These are phyloP conservation scores for Argyra leucocephala DNA, from an alignment of 2,888 invertebrate species.

Conservation along the genomic window DNA sequence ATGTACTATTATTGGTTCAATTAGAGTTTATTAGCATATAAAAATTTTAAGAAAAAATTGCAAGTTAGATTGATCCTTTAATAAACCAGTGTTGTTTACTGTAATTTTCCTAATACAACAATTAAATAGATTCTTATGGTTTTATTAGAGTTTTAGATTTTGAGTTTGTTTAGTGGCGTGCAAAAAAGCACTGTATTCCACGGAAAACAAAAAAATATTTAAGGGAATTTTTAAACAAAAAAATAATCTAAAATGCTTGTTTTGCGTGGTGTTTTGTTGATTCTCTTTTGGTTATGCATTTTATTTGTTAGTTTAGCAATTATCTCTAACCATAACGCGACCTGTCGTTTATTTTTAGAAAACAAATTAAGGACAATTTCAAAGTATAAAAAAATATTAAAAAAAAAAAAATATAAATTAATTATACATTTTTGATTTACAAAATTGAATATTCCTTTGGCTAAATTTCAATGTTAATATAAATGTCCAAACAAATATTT, in stretches of 20 bases:
- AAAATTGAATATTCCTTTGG: background rate
- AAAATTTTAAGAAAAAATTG: too few species aligned
- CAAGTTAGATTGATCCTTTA: too few species aligned
- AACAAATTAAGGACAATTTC: background rate
- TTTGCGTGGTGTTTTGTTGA: conserved; percentile 4
- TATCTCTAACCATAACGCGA: background rate
- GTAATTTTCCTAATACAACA: too few species aligned
- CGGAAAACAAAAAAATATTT: background rate
- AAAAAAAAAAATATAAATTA: background rate
- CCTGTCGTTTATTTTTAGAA: background rate
- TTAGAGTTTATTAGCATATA: too few species aligned
- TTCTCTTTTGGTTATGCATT: background rate
- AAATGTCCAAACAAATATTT: too few species aligned
- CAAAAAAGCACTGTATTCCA: background rate
- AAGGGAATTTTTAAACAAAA: background rate
- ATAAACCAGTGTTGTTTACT: too few species aligned
- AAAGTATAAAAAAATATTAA: background rate
- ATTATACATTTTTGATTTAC: background rate
- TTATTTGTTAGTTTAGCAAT: background rate
- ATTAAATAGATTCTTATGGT: too few species aligned
- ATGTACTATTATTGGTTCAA: too few species aligned
- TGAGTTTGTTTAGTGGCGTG: too few species aligned
- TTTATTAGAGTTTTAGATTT: too few species aligned
- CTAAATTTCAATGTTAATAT: too few species aligned
- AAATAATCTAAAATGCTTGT: background rate